These are phyloP conservation scores for Metridium senile DNA, from an alignment of 92 coral and sea anemone species.

Conservation along the genomic window DNA sequence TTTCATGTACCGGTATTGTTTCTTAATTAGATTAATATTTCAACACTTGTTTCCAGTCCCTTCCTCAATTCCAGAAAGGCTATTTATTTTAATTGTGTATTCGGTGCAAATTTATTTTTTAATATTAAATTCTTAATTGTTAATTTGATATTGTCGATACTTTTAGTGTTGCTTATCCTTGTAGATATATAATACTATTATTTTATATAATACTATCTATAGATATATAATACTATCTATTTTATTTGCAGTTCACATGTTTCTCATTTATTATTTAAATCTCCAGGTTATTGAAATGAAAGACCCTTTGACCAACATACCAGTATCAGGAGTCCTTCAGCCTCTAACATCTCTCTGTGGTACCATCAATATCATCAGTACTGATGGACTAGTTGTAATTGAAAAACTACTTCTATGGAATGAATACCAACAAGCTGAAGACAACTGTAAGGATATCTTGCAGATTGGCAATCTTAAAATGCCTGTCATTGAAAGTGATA, in stretches of 20 bases:
- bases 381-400: constrained; percentile 61
- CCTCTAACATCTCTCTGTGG: constrained; percentile 87
- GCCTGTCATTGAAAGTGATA: not conserved
- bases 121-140: too few species aligned
- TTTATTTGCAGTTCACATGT: not conserved
- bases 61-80: too few species aligned
- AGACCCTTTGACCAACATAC: constrained; percentile 68
- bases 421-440: constrained; percentile 1
- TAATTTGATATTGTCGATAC: too few species aligned
- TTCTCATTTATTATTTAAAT: not conserved
- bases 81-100: too few species aligned
- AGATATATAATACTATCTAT: not conserved
- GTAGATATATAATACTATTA: too few species aligned
- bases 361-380: constrained; percentile 62
- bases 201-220: not conserved
- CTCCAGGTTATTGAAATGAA: constrained; percentile 76
- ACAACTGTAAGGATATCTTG: not conserved
- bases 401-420: constrained; percentile 83
- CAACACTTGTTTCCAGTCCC: too few species aligned
- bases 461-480: not conserved
- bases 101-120: too few species aligned
- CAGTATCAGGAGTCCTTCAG: constrained; percentile 77
- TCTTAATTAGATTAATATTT: too few species aligned
- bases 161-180: too few species aligned
- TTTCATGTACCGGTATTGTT: too few species aligned